Evolutionary conservation across 2,888 invertebrate species (phyloP), one percentile per base, ranked within the genome.

Genomic region (Stenotaenia linearis): DNA sequence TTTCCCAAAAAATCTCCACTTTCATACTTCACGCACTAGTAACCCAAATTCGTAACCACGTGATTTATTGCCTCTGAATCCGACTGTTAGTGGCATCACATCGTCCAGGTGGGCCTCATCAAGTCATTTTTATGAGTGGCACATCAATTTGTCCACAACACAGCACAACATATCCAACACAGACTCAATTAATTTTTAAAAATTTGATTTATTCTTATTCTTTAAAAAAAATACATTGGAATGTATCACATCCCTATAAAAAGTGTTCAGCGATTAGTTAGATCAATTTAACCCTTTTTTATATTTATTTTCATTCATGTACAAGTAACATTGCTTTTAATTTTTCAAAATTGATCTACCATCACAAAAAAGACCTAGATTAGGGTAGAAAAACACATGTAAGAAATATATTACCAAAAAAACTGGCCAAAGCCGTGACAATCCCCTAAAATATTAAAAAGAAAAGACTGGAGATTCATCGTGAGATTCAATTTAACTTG

Each of bases 31-130:
- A n/a, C n/a, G n/a, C n/a, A n/a, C n/a, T n/a, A n/a, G n/a, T n/a
- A n/a, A n/a, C n/a, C n/a, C n/a, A n/a, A n/a, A 61, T 56, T 80
- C 80, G 25, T 79, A 80, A 56, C 80, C 79, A 50, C 79, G 80
- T 50, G 80, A 80, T 28, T 75, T 80, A 40, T 74, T 80, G n/a
- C 28, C 79, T n/a, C 80, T 79, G 1, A 50, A 78, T 50, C 32
- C 75, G 35, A 75, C 37, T 28, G 69, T 69, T 12, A 69, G 25
- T 12, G 69, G 69, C 25, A 69, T 69, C 69, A 12, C 23, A 69
- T 28, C 12, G 25, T 28, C 69, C 69, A 69, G 69, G 69, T 25
- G 69, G 69, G 69, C 69, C 69, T 28, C 25, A 69, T 6, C 25
- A 69, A 69, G 69, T 69, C 23, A 69, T 69, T 12, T 69, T 69